Percentiles rank a stretch among this genome's conserved stretches.
Evolutionary conservation across 2,888 invertebrate species (phyloP).

Genomic region (Operophtera brumata): DNA sequence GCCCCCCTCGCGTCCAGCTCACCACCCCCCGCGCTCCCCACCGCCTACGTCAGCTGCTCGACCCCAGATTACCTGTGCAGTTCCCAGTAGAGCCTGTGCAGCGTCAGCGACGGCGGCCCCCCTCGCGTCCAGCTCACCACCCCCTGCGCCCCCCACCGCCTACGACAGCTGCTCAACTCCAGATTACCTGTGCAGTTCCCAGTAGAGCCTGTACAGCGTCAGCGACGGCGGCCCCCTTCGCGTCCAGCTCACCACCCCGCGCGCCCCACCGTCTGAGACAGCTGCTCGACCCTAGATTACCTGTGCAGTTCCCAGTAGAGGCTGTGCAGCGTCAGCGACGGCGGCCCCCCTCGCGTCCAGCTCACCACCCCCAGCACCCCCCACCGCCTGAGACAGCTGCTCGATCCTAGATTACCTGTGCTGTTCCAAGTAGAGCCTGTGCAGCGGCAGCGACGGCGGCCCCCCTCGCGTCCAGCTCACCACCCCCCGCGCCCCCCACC

Average conservation of each 20-base stretch:
- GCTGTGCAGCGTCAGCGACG: slow-evolving; percentile 42
- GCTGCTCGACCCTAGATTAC: slow-evolving; percentile 41
- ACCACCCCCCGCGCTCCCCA: slow-evolving; percentile 34
- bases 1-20: slow-evolving; percentile 41
- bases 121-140: slow-evolving; percentile 37
- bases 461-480: slow-evolving; percentile 39
- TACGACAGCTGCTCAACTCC: slow-evolving; percentile 43
- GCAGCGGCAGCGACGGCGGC: too few relatives aligned
- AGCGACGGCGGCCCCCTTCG: slow-evolving; percentile 30
- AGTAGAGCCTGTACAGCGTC: too few relatives aligned
- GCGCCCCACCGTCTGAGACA: slow-evolving; percentile 38
- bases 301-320: slow-evolving; percentile 47
- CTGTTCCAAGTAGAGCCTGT: too few relatives aligned
- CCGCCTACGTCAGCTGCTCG: slow-evolving; percentile 35
- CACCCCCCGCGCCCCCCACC: slow-evolving; percentile 34
- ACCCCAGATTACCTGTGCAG: slow-evolving; percentile 45
- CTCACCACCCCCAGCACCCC: slow-evolving; percentile 31
- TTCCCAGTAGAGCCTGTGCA: too few relatives aligned
- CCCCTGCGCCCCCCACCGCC: slow-evolving; percentile 33
- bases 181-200: slow-evolving; percentile 51
- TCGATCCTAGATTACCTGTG: slow-evolving; percentile 51
- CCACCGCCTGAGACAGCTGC: slow-evolving; percentile 37
- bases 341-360: too few relatives aligned
- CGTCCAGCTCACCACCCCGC: slow-evolving; percentile 39
- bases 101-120: too few relatives aligned